A percentile compares a stretch with the other conserved stretches of the same genome.
Evolutionary conservation across 2,113 vertebrate species (phyloP).

Genomic region (Hypanus sabinus): DNA sequence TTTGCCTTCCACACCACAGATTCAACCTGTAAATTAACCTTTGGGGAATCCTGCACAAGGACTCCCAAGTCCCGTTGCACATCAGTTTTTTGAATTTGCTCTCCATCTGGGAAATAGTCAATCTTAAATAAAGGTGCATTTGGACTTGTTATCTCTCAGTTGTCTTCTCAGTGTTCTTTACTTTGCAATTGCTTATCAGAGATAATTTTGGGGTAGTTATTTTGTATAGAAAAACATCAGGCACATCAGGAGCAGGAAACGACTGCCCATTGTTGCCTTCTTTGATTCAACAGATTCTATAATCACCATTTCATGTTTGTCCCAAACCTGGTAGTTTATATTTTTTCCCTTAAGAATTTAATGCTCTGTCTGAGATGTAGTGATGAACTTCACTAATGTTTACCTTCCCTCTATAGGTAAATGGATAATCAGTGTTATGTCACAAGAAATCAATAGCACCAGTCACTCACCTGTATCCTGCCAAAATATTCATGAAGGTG

Average conservation of each 20-base stretch:
- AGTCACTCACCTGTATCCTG: constrained; percentile 84
- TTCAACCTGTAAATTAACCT: too few species aligned
- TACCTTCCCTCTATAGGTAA: not conserved
- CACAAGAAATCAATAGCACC: not conserved
- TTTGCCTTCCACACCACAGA: too few species aligned
- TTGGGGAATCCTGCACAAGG: too few species aligned
- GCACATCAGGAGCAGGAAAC: not conserved
- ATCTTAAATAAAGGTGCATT: not conserved
- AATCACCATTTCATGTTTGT: not conserved
- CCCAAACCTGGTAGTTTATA: not conserved
- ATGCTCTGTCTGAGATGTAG: not conserved
- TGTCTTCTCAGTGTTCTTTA: too few species aligned
- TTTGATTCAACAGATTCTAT: not conserved
- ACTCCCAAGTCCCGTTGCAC: too few species aligned
- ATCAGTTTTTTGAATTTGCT: too few species aligned
- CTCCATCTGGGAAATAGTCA: too few species aligned
- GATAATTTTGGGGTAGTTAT: too few species aligned
- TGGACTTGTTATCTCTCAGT: not conserved
- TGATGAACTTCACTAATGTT: not conserved
- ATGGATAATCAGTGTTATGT: not conserved
- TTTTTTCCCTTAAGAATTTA: not conserved
- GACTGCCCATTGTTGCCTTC: not conserved
- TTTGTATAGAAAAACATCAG: too few species aligned
- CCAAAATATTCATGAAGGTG: constrained; percentile 94
- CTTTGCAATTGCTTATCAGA: too few species aligned